Evolutionary conservation across 92 coral and sea anemone species (phyloP), one percentile per base, ranked within the genome.

Genomic region (Palythoa grandis): DNA sequence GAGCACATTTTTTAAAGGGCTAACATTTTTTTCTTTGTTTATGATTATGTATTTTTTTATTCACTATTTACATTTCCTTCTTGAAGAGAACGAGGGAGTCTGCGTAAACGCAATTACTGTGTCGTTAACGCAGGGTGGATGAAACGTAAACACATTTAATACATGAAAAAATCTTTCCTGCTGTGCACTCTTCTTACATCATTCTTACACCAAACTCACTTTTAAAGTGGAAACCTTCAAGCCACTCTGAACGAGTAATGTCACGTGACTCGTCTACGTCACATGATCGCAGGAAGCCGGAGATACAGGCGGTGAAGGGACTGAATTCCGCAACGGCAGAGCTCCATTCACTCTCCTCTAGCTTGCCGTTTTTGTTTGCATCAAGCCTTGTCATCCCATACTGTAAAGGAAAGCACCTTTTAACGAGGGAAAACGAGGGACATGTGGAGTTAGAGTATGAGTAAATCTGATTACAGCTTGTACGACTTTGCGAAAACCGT

Each of bases 241-340:
- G 43, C 85, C 85, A 80, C 74, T 80, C 85, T 52, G 63, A 80
- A 15, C 47, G 74, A 14, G 74, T 17, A 48, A 80, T 80, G n/a
- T 52, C 73, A 10, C 75, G 58, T 66, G 85, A 80, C 24, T 47
- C 85, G 14, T 80, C 85, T 80, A 80, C 85, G 40, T 80, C 85
- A 80, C 85, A 80, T 1, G 85, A 80, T 52, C 23, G 74, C 14
- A 80, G 85, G 74, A 66, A 80, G 11, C 85, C 85, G 47, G 43
- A n/a, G 52, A 80, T 80, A 7, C 85, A 80, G 6, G 24, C 61
- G 9, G 4, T 15, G 29, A 66, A 80, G 2, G 85, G 85, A 13
- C 5, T 14, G 8, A 66, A 66, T 1, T 22, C 85, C 24, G 19
- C 23, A 38, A 80, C n/a, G 60, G 22, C 40, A 14, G 85, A 80